A percentile compares a stretch with the other conserved stretches of the same genome.
These are phyloP conservation scores for Pangasius krempfi DNA, from an alignment of 2,797 vertebrate species.

Conservation along the genomic window DNA sequence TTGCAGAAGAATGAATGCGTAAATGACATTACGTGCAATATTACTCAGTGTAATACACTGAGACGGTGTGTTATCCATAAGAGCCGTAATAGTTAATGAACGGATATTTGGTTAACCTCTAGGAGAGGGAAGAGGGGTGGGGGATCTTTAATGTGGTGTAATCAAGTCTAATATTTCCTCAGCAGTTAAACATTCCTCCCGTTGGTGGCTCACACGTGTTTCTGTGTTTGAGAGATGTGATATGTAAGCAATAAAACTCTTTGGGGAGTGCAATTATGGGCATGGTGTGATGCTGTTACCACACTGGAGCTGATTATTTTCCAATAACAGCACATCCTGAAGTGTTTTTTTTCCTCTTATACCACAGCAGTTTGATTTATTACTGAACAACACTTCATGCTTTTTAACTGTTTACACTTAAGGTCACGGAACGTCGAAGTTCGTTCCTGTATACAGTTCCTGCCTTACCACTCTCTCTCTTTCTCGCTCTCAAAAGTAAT, in stretches of 20 bases:
- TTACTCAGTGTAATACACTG: too few relatives aligned
- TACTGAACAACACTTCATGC: background rate
- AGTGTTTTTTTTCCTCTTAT: background rate
- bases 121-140: background rate
- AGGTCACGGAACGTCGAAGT: background rate
- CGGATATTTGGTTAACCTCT: background rate
- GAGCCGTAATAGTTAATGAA: background rate
- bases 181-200: background rate
- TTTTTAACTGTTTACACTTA: background rate
- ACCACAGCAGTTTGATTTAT: background rate
- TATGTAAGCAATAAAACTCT: background rate
- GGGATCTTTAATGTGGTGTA: background rate
- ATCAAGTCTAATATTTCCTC: background rate
- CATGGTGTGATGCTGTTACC: background rate
- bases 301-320: background rate
- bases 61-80: too few relatives aligned
- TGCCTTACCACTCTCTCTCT: background rate
- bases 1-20: background rate
- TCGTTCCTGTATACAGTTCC: background rate
- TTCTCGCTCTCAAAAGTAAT: background rate
- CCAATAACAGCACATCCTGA: background rate
- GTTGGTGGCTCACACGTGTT: background rate
- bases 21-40: background rate
- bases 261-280: too few relatives aligned
- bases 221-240: background rate